Base-by-base conservation (phyloP, 2,113 vertebrate species). In the Neolamprologus toae region DNA sequence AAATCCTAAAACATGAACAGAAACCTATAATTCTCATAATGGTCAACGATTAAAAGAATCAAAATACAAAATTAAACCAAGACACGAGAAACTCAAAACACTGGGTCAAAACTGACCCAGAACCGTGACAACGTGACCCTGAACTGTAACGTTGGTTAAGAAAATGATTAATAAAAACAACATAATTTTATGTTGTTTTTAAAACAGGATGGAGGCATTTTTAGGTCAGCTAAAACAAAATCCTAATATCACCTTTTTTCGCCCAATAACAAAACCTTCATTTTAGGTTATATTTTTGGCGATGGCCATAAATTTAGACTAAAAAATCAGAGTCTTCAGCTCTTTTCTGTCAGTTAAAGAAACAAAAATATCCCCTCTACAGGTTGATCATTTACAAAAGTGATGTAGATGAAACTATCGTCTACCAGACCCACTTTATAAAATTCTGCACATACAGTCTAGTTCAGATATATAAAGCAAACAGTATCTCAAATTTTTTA, bases 1-100 rank as follows among this genome's bases (percentile, higher is more conserved):
- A 47, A 47, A 47, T 47, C 45, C 45, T 47, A 47, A 47, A 47
- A 2, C 45, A 47, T 0, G 0, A 47, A 47, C 7, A 47, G 45
- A 47, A 47, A 47, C 45, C 16, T 47, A 47, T 47, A 47, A 47
- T 47, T 47, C 45, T 47, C 45, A 47, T 47, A 47, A 31, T 59
- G 26, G 26, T 17, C 57, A 59, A 59, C 14, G 0, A 59, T 9
- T 31, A 31, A 59, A 59, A 59, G 57, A 59, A 59, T 59, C 26
- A 59, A 31, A 31, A 59, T 6, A 16, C 57, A 61, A 17, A 31
- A 59, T 9, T 4, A 31, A 59, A 59, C 8, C 0, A 57, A 12
- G n/a, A 59, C 26, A 59, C 8, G 1, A 59, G 55, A 59, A 59
- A 59, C 26, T 59, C 26, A 31, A 59, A 59, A 59, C 1, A 31